Evolutionary conservation across 2,113 vertebrate species (phyloP).

Genomic region (Albula goreensis): DNA sequence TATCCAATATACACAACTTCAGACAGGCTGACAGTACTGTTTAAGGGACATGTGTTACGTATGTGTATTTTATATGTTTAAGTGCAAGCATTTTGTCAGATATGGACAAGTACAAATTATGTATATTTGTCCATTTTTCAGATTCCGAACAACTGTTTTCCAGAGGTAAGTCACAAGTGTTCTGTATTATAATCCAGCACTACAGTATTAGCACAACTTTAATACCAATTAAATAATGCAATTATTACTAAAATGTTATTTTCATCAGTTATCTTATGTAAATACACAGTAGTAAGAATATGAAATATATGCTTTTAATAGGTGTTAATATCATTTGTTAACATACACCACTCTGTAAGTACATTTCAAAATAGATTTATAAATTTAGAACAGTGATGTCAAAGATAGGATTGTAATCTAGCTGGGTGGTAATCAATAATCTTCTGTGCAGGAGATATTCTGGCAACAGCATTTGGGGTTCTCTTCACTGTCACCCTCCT

Average conservation of each 20-base stretch:
- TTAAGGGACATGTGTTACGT: not conserved
- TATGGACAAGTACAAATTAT: not conserved
- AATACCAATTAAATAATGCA: not conserved
- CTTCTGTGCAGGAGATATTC: slow-evolving; percentile 41
- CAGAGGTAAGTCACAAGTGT: slow-evolving; percentile 12
- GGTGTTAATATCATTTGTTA: no score
- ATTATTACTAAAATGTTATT: not conserved
- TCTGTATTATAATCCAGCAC: not conserved
- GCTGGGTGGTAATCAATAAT: not conserved
- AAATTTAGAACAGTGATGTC: not conserved
- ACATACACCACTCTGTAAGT: no score
- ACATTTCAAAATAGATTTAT: no score
- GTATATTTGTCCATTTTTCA: not conserved
- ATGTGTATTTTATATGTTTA: not conserved
- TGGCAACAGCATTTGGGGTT: slow-evolving; percentile 47
- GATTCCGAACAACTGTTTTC: not conserved
- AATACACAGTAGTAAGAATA: no score
- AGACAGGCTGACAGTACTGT: not conserved
- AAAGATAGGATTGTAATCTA: not conserved
- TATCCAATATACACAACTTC: not conserved
- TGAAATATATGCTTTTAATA: no score
- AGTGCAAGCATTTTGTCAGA: not conserved
- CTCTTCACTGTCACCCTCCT: slow-evolving; percentile 49
- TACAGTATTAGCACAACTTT: not conserved
- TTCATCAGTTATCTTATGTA: not conserved